phyloP scores from a whole-genome alignment of 2,113 vertebrate species.

The Anguilla japonica region DNA sequence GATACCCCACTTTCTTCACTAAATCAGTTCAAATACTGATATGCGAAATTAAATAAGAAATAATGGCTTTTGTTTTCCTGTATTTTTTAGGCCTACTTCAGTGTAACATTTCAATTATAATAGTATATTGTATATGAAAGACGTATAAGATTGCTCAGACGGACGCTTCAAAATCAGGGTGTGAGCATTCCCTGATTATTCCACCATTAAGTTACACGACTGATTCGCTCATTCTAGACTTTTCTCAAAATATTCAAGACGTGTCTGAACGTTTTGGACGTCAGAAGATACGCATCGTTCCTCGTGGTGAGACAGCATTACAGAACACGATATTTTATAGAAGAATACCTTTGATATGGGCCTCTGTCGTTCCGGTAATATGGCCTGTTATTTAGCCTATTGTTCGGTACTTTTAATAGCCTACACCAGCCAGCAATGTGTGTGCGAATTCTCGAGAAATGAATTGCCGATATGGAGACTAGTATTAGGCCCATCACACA shows the following conservation, averaged over 20 bases:
- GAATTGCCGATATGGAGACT: background rate
- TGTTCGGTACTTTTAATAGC: background rate
- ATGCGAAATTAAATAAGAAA: background rate
- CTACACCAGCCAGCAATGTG: background rate
- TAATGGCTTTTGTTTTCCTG: background rate
- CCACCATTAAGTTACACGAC: background rate
- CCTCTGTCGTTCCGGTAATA: background rate
- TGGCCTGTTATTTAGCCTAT: background rate
- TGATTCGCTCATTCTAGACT: background rate
- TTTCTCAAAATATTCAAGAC: background rate
- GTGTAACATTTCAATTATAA: background rate
- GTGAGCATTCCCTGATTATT: background rate
- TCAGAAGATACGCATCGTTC: background rate
- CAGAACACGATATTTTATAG: background rate
- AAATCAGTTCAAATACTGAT: background rate
- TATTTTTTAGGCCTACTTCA: background rate
- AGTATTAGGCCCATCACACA: background rate
- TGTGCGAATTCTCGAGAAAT: background rate
- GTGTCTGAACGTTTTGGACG: background rate
- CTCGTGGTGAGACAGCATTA: background rate
- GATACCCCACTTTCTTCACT: background rate
- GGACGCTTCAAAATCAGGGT: background rate
- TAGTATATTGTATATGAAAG: too few relatives aligned
- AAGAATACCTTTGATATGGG: background rate
- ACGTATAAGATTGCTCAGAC: background rate